phyloP scores from a whole-genome alignment of 2,888 invertebrate genomes.

The Agonopterix alstromeriana region DNA sequence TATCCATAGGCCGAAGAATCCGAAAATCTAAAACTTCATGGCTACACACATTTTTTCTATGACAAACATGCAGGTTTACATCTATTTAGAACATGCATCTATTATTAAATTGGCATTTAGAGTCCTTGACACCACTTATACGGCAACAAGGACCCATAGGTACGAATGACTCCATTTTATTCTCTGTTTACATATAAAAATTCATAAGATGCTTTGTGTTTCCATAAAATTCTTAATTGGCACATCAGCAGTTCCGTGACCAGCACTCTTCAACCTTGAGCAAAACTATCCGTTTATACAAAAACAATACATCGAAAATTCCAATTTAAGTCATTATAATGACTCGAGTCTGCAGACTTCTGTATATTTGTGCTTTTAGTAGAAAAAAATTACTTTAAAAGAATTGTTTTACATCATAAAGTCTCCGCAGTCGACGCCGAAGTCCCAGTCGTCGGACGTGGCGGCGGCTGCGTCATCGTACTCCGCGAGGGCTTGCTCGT shows the following conservation, averaged over 20 bases:
- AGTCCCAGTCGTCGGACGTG: constrained; percentile 80
- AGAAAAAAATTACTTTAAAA: neutral
- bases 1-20: constrained; percentile 44
- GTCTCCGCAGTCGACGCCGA: constrained; percentile 84
- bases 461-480: constrained; percentile 66
- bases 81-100: constrained; percentile 59
- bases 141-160: constrained; percentile 4
- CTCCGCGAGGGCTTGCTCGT: constrained; percentile 79
- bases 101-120: constrained; percentile 15
- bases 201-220: constrained; percentile 34
- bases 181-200: constrained; percentile 19
- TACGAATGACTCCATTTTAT: constrained; percentile 12
- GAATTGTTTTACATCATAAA: constrained; percentile 79
- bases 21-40: constrained; percentile 39
- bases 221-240: constrained; percentile 31
- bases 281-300: constrained; percentile 15
- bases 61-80: constrained; percentile 46
- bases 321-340: neutral
- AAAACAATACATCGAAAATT: constrained; percentile 2
- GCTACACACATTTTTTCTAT: constrained; percentile 56
- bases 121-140: neutral
- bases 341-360: neutral
- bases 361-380: neutral
- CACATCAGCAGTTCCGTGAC: constrained; percentile 42
- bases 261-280: constrained; percentile 45